Evolutionary conservation across 2,797 vertebrate genomes (phyloP).

Genomic region (Gallirallus australis): DNA sequence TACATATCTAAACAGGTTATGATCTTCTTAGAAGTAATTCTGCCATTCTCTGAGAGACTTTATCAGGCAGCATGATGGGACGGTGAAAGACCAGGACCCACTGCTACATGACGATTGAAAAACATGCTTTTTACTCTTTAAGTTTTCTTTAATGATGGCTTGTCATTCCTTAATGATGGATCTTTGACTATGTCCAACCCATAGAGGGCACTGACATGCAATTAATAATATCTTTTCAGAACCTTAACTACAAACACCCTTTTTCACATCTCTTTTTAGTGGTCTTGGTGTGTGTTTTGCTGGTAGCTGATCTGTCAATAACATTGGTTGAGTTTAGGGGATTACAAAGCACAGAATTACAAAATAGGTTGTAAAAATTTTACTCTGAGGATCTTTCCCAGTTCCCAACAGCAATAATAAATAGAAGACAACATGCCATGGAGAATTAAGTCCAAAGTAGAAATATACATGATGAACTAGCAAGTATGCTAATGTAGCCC

Average conservation of each 20-base stretch:
- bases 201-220: slow-evolving; percentile 41
- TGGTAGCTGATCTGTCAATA: neutral
- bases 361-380: neutral
- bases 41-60: neutral
- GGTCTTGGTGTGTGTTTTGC: neutral
- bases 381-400: neutral
- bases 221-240: neutral
- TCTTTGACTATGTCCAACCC: neutral
- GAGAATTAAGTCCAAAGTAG: neutral
- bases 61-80: neutral
- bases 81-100: neutral
- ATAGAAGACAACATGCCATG: neutral
- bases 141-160: neutral
- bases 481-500: neutral
- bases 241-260: neutral
- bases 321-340: neutral
- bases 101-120: neutral
- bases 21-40: neutral
- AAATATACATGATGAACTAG: neutral
- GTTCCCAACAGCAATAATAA: neutral
- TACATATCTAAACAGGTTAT: neutral
- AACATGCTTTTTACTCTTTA: neutral
- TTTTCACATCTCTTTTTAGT: neutral
- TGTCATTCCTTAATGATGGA: neutral
- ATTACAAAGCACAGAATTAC: neutral